phyloP scores from a whole-genome alignment of 2,113 vertebrate species.

The Syngnathus scovelli region DNA sequence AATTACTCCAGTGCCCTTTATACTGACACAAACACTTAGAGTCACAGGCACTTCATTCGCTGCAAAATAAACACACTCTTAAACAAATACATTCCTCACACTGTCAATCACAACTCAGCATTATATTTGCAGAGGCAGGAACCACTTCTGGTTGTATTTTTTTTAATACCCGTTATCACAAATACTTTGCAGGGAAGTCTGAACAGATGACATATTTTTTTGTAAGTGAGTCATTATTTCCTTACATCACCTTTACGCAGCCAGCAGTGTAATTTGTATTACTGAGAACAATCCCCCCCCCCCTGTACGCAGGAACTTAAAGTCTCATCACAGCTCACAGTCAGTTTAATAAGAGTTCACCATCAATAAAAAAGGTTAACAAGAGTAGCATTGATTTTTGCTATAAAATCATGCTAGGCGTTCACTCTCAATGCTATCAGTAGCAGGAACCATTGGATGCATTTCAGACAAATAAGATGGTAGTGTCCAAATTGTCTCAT shows the following conservation, averaged over 20 bases:
- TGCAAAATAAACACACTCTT: not conserved
- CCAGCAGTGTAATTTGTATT: not conserved
- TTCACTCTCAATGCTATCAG: not conserved
- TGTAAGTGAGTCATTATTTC: too few relatives aligned
- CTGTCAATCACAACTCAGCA: not conserved
- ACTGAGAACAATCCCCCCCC: not conserved
- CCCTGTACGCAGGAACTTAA: not conserved
- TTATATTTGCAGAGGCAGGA: not conserved
- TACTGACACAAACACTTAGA: conserved; percentile 1
- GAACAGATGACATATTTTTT: too few relatives aligned
- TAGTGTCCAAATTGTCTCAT: not conserved
- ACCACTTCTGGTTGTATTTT: not conserved
- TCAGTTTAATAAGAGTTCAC: not conserved
- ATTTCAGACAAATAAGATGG: not conserved
- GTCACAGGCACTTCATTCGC: not conserved
- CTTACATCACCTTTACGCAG: not conserved
- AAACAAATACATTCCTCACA: not conserved
- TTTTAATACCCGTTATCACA: not conserved
- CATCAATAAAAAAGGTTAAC: not conserved
- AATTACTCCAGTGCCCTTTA: conserved; percentile 2
- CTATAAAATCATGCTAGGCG: not conserved
- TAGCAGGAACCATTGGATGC: not conserved
- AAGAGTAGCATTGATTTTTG: not conserved
- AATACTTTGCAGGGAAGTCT: too few relatives aligned
- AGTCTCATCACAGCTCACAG: not conserved